Evolutionary conservation across 2,888 invertebrate genomes (phyloP).

Genomic region (Anagyrus pseudococci): DNA sequence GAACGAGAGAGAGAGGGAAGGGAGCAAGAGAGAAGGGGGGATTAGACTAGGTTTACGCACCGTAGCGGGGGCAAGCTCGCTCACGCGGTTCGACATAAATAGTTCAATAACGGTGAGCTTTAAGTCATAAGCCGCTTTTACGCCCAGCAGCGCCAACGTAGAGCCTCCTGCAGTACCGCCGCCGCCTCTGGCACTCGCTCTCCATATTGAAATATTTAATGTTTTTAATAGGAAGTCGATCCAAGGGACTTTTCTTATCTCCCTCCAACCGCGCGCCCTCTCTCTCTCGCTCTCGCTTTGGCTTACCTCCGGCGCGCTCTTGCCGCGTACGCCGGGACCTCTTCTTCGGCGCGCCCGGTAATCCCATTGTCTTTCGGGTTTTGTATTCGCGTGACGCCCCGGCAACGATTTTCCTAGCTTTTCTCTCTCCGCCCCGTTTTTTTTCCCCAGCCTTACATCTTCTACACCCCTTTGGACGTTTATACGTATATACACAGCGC

Average conservation of each 20-base stretch:
- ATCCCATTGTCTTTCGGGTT: constrained; percentile 34
- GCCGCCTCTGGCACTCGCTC: constrained; percentile 32
- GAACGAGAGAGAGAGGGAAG: constrained; percentile 4
- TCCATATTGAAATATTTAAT: constrained; percentile 51
- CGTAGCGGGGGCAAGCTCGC: constrained; percentile 28
- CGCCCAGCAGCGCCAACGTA: constrained; percentile 44
- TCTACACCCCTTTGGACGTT: too few relatives aligned
- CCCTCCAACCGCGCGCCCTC: too few relatives aligned
- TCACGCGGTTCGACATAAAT: constrained; percentile 48
- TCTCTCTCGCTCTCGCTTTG: too few relatives aligned
- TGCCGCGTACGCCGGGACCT: background rate
- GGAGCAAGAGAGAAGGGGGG: constrained; percentile 19
- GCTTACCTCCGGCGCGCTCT: background rate
- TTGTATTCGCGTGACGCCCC: constrained; percentile 19
- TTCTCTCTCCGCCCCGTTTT: too few relatives aligned
- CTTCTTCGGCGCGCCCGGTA: constrained; percentile 7
- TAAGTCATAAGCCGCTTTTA: constrained; percentile 46
- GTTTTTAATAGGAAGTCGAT: constrained; percentile 52
- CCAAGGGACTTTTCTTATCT: constrained; percentile 30
- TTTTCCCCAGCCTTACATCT: too few relatives aligned
- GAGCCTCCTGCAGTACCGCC: constrained; percentile 16
- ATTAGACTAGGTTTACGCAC: constrained; percentile 37
- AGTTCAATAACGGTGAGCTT: constrained; percentile 39
- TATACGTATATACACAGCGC: too few relatives aligned
- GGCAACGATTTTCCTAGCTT: too few relatives aligned